Conservation (phyloP, 1,140 invertebrate species). For the Cheumatopsyche charites region DNA sequence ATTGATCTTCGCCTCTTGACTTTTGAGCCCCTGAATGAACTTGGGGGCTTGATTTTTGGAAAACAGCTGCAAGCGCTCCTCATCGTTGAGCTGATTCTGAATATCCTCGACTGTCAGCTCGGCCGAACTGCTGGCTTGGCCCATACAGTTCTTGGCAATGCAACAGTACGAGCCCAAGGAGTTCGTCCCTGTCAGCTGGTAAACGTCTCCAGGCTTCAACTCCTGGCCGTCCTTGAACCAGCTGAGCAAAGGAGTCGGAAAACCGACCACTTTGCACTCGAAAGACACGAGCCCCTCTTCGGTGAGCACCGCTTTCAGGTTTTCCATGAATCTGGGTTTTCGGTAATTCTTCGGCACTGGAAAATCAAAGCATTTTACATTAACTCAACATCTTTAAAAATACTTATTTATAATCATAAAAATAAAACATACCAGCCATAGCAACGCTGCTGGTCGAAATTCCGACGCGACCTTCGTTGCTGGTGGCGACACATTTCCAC, state of each 20-base stretch:
- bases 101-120: conserved; percentile 90
- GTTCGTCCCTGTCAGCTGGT: conserved; percentile 88
- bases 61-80: conserved; percentile 78
- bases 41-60: conserved; percentile 81
- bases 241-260: conserved; percentile 80
- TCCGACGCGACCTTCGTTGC: conserved; percentile 71
- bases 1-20: conserved; percentile 81
- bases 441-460: conserved; percentile 73
- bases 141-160: conserved; percentile 90
- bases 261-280: conserved; percentile 91
- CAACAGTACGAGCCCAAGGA: conserved; percentile 90
- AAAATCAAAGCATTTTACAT: conserved; percentile 45
- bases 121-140: conserved; percentile 82
- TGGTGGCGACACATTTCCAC: conserved; percentile 86
- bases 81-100: conserved; percentile 85
- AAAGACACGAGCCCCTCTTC: conserved; percentile 91
- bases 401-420: background rate
- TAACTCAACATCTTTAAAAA: background rate
- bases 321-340: conserved; percentile 87
- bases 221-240: conserved; percentile 94
- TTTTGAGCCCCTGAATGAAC: conserved; percentile 80
- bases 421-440: conserved; percentile 67
- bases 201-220: conserved; percentile 89
- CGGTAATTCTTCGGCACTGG: conserved; percentile 88
- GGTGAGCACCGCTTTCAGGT: conserved; percentile 82